Conservation (phyloP, 1,140 invertebrate genomes). For the Calephelis virginiensis region DNA sequence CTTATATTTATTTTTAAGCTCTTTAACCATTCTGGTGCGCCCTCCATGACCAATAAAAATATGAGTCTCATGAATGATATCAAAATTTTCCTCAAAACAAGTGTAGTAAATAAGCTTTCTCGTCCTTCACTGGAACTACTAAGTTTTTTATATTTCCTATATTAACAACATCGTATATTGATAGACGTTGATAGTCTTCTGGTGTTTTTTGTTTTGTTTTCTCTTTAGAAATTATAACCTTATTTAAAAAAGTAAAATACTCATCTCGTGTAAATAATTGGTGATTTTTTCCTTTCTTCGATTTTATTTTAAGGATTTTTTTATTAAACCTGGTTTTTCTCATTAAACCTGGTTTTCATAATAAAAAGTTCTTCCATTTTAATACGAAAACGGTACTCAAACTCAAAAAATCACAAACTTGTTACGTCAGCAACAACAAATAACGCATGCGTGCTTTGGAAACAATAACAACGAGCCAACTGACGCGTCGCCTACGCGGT, state of each 20-base stretch:
- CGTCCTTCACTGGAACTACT: conserved; percentile 16
- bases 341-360: too few species aligned
- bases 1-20: conserved; percentile 34
- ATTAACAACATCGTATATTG: conserved; percentile 2
- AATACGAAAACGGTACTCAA: too few species aligned
- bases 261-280: too few species aligned
- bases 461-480: too few species aligned
- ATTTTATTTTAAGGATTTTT: too few species aligned
- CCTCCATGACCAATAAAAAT: conserved; percentile 37
- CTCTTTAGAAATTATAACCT: conserved; percentile 9
- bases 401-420: too few species aligned
- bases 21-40: conserved; percentile 23
- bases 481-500: too few species aligned
- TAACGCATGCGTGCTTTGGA: too few species aligned
- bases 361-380: too few species aligned
- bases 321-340: too few species aligned
- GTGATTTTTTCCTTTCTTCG: too few species aligned
- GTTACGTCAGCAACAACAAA: too few species aligned
- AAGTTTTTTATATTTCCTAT: conserved; percentile 8
- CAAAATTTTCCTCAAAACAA: not conserved
- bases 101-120: conserved; percentile 12
- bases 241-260: not conserved
- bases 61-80: not conserved
- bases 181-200: conserved; percentile 15
- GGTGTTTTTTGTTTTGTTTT: conserved; percentile 9